These are phyloP conservation scores for Norana najaformis DNA, from an alignment of 2,888 invertebrate genomes.

Conservation along the genomic window DNA sequence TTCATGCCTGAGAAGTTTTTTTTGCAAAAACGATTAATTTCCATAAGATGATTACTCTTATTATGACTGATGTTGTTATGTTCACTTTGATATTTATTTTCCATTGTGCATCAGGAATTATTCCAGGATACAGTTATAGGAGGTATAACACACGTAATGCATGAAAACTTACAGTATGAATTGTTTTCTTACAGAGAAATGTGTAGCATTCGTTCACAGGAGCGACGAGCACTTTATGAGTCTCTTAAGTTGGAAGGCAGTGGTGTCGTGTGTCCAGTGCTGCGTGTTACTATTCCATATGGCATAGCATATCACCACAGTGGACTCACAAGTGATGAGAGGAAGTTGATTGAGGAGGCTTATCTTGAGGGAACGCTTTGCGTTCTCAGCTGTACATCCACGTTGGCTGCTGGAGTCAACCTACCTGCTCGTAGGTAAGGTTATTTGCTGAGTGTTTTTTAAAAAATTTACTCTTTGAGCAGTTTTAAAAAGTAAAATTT, in stretches of 20 bases:
- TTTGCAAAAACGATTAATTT: no score
- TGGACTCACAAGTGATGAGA: slow-evolving; percentile 81
- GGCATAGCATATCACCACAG: slow-evolving; percentile 91
- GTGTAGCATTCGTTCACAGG: slow-evolving; percentile 65
- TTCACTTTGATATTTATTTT: no score
- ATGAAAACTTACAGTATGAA: neutral
- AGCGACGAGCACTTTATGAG: slow-evolving; percentile 68
- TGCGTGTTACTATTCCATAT: slow-evolving; percentile 72
- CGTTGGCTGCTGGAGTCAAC: slow-evolving; percentile 96
- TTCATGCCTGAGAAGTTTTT: no score
- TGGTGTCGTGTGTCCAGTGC: slow-evolving; percentile 70
- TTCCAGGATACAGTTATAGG: no score
- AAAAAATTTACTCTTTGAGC: neutral
- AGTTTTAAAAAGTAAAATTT: neutral
- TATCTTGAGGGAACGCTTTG: slow-evolving; percentile 81
- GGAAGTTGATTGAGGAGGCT: slow-evolving; percentile 76
- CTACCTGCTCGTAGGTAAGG: slow-evolving; percentile 80
- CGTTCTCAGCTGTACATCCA: slow-evolving; percentile 91
- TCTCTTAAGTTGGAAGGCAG: slow-evolving; percentile 73
- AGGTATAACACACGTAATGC: neutral
- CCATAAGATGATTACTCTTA: no score
- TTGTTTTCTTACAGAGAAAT: slow-evolving; percentile 65
- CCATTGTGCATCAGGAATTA: no score
- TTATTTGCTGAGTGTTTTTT: neutral
- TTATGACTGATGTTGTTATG: no score